Base-by-base conservation (phyloP, 2,113 vertebrate species). In the Pontoporia blainvillei region DNA sequence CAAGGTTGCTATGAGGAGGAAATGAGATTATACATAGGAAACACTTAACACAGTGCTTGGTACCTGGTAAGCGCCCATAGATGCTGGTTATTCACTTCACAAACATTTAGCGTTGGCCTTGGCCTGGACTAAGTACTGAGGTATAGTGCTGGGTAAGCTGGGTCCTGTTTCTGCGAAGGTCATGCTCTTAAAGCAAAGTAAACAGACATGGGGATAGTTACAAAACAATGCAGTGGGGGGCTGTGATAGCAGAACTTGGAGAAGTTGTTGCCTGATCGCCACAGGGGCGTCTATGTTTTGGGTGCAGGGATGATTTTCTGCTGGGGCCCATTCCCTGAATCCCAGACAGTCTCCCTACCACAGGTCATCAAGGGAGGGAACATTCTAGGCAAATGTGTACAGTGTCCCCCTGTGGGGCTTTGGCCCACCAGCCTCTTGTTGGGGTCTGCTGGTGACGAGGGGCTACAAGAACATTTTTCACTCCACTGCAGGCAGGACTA, bases 41-140 rank as follows among this genome's bases (percentile, higher is more conserved):
- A 3, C 66, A 3, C 13, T 71, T 27, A 20, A 25, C 9, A 13
- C 4, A 0, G 27, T 23, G 34, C 57, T n/a, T 14, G 34, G 15
- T 44, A 29, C 54, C 89, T 62, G 75, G n/a, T 25, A 2, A 13
- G 36, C 9, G 23, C n/a, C 66, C 82, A 6, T 36, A 27, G 6
- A 9, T 36, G 17, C 44, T 34, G 20, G 61, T 69, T 31, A 31
- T 31, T 59, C 20, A 34, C 8, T 62, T 62, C 52, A 15, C 54
- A 79, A 3, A 64, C n/a, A 5, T 34, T 62, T 39, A 20, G 0
- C n/a, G 2, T 64, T 5, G 3, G n/a, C 36, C 73, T 91, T 52
- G 73, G 54, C 57, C 75, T 86, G 31, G 31, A 12, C 73, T 12
- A 31, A 41, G 64, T 39, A 12, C 27, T 95, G 34, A 36, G 27